phyloP scores from a whole-genome alignment of 2,888 invertebrate species.

The Branchellion lobata region DNA sequence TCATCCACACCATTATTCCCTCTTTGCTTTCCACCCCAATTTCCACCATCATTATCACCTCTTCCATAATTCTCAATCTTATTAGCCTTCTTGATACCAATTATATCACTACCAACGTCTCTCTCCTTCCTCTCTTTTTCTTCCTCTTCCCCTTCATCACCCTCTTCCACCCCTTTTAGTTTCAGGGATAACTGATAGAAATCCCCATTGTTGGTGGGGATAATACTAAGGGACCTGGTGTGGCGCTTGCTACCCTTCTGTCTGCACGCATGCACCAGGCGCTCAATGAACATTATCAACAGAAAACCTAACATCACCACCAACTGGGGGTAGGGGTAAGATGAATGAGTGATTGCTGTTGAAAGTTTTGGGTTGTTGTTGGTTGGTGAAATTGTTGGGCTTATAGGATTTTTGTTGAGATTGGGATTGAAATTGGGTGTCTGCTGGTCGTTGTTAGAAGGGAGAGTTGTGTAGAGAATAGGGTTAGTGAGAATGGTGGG shows the following conservation, averaged over 20 bases:
- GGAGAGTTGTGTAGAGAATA: neutral
- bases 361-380: no score
- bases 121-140: neutral
- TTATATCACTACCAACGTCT: neutral
- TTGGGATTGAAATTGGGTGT: no score
- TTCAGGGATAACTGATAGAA: neutral
- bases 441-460: neutral
- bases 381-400: no score
- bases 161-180: neutral
- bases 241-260: neutral
- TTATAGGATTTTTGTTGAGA: no score
- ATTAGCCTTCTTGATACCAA: neutral
- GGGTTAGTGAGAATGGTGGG: neutral
- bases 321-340: slow-evolving; percentile 17
- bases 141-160: neutral
- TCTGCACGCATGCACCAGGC: slow-evolving; percentile 31
- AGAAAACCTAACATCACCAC: slow-evolving; percentile 20
- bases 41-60: neutral
- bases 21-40: neutral
- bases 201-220: neutral
- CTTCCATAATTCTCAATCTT: neutral
- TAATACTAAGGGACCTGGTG: neutral
- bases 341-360: slow-evolving; percentile 61
- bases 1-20: no score
- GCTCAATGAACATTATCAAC: slow-evolving; percentile 32